phyloP scores from a whole-genome alignment of 1,140 invertebrate genomes.

The Heliothis subflexa region DNA sequence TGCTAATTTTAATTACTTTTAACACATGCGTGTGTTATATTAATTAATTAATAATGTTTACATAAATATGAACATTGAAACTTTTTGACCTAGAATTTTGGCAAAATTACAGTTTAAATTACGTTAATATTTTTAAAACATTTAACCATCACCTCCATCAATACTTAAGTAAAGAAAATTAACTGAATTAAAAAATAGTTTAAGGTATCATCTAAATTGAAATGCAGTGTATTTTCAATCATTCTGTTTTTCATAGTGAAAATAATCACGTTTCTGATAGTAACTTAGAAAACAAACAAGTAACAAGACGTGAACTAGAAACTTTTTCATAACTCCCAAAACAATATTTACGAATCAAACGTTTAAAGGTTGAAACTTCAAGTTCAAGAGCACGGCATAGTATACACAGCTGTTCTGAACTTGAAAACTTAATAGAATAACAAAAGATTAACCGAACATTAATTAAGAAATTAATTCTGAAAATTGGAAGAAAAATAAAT shows the following conservation, averaged over 20 bases:
- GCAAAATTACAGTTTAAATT: background rate
- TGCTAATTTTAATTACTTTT: too few relatives aligned
- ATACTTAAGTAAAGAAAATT: too few relatives aligned
- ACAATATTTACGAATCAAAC: conserved; percentile 20
- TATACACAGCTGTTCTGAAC: conserved; percentile 28
- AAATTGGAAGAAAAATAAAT: background rate
- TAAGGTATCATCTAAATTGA: too few relatives aligned
- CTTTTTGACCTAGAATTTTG: background rate
- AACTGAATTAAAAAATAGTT: too few relatives aligned
- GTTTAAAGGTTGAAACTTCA: background rate
- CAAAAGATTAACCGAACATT: conserved; percentile 15
- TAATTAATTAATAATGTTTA: conserved; percentile 41
- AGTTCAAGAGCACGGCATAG: conserved; percentile 15
- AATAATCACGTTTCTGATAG: too few relatives aligned
- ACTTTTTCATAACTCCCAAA: conserved; percentile 20
- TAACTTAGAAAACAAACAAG: background rate
- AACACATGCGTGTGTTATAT: conserved; percentile 41
- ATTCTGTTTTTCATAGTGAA: too few relatives aligned
- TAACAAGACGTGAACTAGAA: conserved; percentile 24
- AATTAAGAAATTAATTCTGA: conserved; percentile 25
- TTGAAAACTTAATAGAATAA: conserved; percentile 7
- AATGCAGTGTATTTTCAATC: too few relatives aligned
- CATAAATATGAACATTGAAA: conserved; percentile 12
- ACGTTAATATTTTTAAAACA: too few relatives aligned
- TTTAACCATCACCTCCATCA: too few relatives aligned